Evolutionary conservation across 2,797 vertebrate genomes (phyloP).

Genomic region (Mus caroli): DNA sequence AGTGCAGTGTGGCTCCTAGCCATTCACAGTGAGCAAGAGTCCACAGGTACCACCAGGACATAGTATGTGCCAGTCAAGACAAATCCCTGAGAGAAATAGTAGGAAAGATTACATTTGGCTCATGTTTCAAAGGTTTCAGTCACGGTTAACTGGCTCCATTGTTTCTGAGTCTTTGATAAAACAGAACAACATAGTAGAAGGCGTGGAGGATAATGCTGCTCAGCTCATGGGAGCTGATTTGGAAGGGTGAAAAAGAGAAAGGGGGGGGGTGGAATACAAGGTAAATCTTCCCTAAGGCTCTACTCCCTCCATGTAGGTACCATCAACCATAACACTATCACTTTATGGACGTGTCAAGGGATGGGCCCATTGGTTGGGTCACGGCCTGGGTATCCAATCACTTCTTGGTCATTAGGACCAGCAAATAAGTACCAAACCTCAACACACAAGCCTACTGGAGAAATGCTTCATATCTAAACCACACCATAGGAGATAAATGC

Average conservation of each 20-base stretch:
- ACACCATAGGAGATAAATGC: not conserved
- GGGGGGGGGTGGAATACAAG: not conserved
- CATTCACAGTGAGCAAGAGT: not conserved
- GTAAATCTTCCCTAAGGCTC: not conserved
- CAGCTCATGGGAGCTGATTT: not conserved
- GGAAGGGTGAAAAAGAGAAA: not conserved
- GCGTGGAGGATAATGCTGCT: not conserved
- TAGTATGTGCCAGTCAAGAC: not conserved
- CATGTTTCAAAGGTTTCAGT: not conserved
- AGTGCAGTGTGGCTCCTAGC: not conserved
- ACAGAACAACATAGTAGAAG: not conserved
- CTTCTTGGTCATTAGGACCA: not conserved
- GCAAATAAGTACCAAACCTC: not conserved
- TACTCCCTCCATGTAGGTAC: not conserved
- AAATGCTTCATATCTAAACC: not conserved
- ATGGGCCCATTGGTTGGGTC: not conserved
- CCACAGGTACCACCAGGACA: not conserved
- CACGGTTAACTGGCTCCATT: not conserved
- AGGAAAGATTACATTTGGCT: not conserved
- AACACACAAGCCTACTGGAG: not conserved
- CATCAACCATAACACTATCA: not conserved
- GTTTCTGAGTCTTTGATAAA: not conserved
- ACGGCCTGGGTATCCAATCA: not conserved
- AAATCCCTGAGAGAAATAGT: not conserved
- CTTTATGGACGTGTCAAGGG: not conserved